phyloP scores from a whole-genome alignment of 2,797 vertebrate species.

The Babyrousa celebensis region DNA sequence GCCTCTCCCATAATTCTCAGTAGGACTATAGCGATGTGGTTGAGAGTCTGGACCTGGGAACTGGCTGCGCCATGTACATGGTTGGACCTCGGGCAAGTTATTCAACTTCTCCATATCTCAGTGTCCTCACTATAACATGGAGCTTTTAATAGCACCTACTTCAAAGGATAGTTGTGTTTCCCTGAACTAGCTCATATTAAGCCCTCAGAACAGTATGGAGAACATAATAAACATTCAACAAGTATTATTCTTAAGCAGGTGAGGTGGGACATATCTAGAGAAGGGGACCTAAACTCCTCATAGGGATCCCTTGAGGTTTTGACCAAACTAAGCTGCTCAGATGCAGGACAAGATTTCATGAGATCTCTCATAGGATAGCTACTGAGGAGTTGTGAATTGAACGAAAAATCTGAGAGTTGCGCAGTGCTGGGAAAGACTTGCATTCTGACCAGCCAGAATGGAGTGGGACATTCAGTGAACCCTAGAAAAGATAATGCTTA shows the following conservation, averaged over 20 bases:
- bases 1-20: not conserved
- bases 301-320: not conserved
- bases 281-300: not conserved
- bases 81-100: not conserved
- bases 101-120: not conserved
- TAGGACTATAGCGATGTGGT: too few relatives aligned
- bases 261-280: not conserved
- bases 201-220: not conserved
- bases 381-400: not conserved
- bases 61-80: too few relatives aligned
- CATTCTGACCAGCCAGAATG: not conserved
- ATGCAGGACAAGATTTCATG: not conserved
- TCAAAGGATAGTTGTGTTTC: not conserved
- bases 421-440: not conserved
- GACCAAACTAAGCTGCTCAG: not conserved
- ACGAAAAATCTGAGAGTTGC: not conserved
- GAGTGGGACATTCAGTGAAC: not conserved
- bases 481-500: not conserved
- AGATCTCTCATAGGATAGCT: not conserved
- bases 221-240: not conserved
- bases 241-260: too few relatives aligned
- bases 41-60: too few relatives aligned
- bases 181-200: not conserved
- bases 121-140: not conserved
- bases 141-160: not conserved